Evolutionary conservation across 2,888 invertebrate genomes (phyloP), one percentile per base, ranked within the genome.

Genomic region (Tachystola acroxantha): DNA sequence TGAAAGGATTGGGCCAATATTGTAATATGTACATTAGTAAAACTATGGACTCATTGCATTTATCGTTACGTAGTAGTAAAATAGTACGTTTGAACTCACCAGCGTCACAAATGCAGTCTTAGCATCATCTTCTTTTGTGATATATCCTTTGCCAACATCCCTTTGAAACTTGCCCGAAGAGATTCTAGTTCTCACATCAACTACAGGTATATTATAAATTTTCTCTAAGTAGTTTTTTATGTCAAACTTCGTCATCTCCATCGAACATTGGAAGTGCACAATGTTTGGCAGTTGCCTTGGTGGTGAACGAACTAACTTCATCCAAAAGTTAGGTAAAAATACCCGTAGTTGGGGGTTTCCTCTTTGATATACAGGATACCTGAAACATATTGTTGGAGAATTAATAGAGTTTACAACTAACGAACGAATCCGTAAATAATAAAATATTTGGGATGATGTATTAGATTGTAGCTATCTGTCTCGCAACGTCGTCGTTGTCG

Each of bases 271-370:
- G 76, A 99, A 99, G 35, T 93, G 90, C 0, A 97, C 95, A 26
- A 93, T 77, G 85, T 98, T 96, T 31, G 91, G 88, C 2, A 95
- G 95, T 50, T 92, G 90, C 20, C 88, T 88, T 11, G 87, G 76
- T 10, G 73, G 48, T 1, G 96, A 92, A 36, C 91, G 89, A 0
- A 98, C 90, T 10, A 98, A 62, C 82, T 98, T 98, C 92, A 99
- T 92, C 96, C 97, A 99, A 80, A 99, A 99, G 72, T 98, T 96
- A 0, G 99, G 98, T 20, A 99, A 81, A 74, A 96, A 97, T 7
- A 98, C 89, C 40, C 98, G 88, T 20, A 96, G 80, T 66, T 98
- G 98, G n/a, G 99, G 98, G 72, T 96, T 95, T 9, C 98, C 98
- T 69, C 90, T 91, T 75, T 94, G 94, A 76, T 95, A 98, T 22